Percentiles rank a stretch among this genome's conserved stretches.
Evolutionary conservation across 53 echinoderm and acorn worm species (phyloP).

Genomic region (Henricia sp.): DNA sequence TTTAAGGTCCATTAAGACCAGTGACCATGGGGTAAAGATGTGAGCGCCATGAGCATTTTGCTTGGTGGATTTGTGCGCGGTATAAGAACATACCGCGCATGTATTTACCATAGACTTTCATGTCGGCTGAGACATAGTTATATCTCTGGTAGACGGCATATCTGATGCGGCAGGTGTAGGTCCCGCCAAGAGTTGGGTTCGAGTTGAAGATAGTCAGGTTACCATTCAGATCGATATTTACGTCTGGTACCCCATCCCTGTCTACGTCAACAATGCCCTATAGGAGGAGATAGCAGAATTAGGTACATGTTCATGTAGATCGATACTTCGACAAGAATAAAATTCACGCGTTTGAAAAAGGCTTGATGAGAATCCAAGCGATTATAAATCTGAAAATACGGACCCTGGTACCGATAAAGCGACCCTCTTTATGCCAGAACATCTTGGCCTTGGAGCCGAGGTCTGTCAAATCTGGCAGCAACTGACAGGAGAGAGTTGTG

Average conservation of each 20-base stretch:
- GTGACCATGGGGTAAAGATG: no score
- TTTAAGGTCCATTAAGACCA: no score
- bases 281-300: no score
- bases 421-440: conserved; percentile 45
- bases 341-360: neutral
- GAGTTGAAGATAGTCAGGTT: conserved; percentile 16
- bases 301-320: neutral
- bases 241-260: conserved; percentile 9
- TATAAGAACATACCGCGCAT: neutral
- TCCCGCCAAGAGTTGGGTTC: conserved; percentile 1
- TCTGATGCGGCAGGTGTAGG: conserved; percentile 40
- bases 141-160: conserved; percentile 5
- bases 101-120: conserved; percentile 33
- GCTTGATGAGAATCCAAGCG: no score
- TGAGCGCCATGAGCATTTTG: no score
- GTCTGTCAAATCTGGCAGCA: conserved; percentile 29
- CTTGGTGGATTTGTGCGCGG: no score
- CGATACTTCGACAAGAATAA: neutral
- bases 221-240: conserved; percentile 6
- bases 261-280: conserved; percentile 26
- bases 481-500: conserved; percentile 33
- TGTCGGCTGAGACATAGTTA: conserved; percentile 22
- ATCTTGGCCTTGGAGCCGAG: conserved; percentile 18
- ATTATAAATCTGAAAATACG: neutral
- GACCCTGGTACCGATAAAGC: conserved; percentile 39